Evolutionary conservation across 2,888 invertebrate genomes (phyloP), one percentile per base, ranked within the genome.

Genomic region (Neoaliturus tenellus): DNA sequence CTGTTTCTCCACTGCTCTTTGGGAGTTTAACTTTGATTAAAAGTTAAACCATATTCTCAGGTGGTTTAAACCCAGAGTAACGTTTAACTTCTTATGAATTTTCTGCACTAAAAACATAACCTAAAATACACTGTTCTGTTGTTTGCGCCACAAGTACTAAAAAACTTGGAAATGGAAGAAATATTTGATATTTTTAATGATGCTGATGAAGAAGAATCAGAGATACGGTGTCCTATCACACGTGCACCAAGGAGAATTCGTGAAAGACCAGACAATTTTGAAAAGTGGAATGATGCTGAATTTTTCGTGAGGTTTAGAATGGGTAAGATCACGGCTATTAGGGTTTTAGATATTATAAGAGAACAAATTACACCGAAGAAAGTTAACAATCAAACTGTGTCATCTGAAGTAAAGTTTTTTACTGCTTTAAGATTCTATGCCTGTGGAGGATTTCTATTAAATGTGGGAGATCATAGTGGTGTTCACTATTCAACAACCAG

Each of bases 291-390:
- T 2, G 44, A 44, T 12, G 10, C 17, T 12, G 69, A 69, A 25
- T 69, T 69, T 69, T 69, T 75, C 35, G 14, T 20, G 1, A 39
- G 75, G 23, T 75, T 33, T 75, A n/a, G 75, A 6, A n/a, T 75
- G 23, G 12, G 4, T 17, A 33, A 75, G 14, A 25, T 2, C 25
- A 39, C 41, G 10, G 39, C 41, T 4, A 39, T 14, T 20, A 31
- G 35, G 39, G 75, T 75, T 20, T 75, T 75, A 28, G 23, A 33
- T 1, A 2, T 25, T n/a, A 39, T 75, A 17, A 20, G 28, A 41
- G 41, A 75, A 1, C 20, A n/a, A 1, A 75, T 41, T 20, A 8
- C 35, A 25, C 12, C 28, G 12, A 39, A 17, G 10, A 39, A 39
- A 75, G 41, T 28, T 2, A 35, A 25, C 8, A 39, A 33, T 23